These are phyloP conservation scores for Hydractinia symbiolongicarpus DNA, from an alignment of 30 jellyfish, hydroid and myxozoan species.

Conservation along the genomic window DNA sequence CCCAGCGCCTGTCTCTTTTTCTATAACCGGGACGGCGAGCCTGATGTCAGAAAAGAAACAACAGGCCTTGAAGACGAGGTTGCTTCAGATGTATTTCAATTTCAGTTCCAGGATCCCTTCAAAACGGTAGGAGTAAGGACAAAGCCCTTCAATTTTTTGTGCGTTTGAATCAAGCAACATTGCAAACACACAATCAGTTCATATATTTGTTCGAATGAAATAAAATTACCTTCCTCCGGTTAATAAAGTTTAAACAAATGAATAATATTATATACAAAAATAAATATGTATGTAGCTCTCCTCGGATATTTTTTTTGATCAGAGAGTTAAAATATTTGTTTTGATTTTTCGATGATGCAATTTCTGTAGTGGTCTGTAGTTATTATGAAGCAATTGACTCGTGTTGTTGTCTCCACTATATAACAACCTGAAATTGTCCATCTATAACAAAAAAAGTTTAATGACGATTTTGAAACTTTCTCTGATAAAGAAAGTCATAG, in stretches of 20 bases:
- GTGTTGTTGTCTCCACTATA: neutral
- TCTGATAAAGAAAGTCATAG: too few relatives aligned
- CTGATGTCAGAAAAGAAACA: too few relatives aligned
- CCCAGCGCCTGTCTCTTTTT: too few relatives aligned
- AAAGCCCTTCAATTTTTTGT: too few relatives aligned
- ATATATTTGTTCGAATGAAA: too few relatives aligned
- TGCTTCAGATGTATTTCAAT: too few relatives aligned
- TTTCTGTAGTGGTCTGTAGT: neutral
- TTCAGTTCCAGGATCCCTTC: too few relatives aligned
- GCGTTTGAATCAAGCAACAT: too few relatives aligned
- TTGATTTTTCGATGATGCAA: neutral
- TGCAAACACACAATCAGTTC: too few relatives aligned
- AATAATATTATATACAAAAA: neutral
- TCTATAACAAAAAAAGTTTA: neutral
- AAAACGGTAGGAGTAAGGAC: too few relatives aligned
- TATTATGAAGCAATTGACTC: neutral
- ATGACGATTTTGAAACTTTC: neutral
- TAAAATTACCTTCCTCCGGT: neutral
- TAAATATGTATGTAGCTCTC: neutral
- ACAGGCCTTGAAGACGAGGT: too few relatives aligned
- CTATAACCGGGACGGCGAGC: too few relatives aligned
- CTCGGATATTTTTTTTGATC: neutral
- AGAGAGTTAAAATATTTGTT: neutral
- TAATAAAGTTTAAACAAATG: neutral
- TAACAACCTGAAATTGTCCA: neutral